Evolutionary conservation across 92 coral and sea anemone genomes (phyloP).

Genomic region (Actinernus sp.): DNA sequence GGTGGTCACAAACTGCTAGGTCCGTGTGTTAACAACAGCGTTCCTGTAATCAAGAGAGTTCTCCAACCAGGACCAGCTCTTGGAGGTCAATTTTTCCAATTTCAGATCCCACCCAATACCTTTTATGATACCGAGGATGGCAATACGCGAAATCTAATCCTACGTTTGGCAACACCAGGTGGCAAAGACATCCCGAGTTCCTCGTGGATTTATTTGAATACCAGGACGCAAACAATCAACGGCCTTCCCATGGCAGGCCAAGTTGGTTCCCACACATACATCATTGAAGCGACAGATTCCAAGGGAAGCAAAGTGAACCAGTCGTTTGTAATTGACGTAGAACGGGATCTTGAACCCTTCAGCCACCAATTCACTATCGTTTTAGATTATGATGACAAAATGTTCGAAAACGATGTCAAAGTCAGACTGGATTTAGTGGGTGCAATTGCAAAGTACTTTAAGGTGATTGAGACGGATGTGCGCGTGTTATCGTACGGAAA

Average conservation of each 20-base stretch:
- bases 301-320: slow-evolving; percentile 24
- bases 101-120: slow-evolving; percentile 65
- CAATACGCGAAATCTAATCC: slow-evolving; percentile 69
- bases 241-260: slow-evolving; percentile 57
- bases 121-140: slow-evolving; percentile 88
- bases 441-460: slow-evolving; percentile 38
- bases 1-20: slow-evolving; percentile 51
- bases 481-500: slow-evolving; percentile 37
- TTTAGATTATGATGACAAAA: slow-evolving; percentile 36
- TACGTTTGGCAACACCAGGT: slow-evolving; percentile 58
- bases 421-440: slow-evolving; percentile 46
- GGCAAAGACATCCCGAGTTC: slow-evolving; percentile 51
- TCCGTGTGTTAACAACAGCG: slow-evolving; percentile 28
- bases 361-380: slow-evolving; percentile 45
- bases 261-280: slow-evolving; percentile 35
- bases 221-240: slow-evolving; percentile 58
- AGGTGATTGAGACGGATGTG: slow-evolving; percentile 24
- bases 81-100: slow-evolving; percentile 68
- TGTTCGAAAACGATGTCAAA: slow-evolving; percentile 47
- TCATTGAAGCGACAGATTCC: slow-evolving; percentile 70
- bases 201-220: slow-evolving; percentile 83
- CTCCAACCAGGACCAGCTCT: slow-evolving; percentile 16
- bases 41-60: slow-evolving; percentile 15
- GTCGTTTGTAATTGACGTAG: slow-evolving; percentile 51
- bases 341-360: slow-evolving; percentile 20